Conservation (phyloP, 2,113 vertebrate species). For the Pelecanoides urinatrix region DNA sequence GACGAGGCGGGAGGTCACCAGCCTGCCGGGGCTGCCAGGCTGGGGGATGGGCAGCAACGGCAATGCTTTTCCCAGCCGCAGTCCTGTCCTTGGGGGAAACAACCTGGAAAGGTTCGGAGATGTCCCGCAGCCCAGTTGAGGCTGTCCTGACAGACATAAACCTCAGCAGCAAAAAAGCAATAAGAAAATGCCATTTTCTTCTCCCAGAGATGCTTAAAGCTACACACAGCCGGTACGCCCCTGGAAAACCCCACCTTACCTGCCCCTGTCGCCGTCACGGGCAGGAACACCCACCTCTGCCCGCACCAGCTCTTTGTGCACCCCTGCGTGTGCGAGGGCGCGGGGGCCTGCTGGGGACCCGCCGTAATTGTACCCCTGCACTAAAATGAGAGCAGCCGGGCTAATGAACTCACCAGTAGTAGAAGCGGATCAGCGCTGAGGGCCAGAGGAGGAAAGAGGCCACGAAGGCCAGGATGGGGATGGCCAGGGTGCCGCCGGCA, state of each 20-base stretch:
- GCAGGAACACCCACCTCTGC: not conserved
- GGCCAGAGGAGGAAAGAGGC: slow-evolving; percentile 87
- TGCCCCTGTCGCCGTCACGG: rapidly evolving
- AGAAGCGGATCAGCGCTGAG: slow-evolving; percentile 82
- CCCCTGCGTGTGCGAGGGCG: not conserved
- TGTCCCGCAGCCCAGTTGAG: not conserved
- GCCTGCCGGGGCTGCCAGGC: not conserved
- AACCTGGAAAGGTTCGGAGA: not conserved
- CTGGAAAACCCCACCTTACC: not conserved
- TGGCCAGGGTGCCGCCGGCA: slow-evolving; percentile 79
- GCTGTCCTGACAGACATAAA: not conserved
- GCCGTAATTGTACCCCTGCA: not conserved
- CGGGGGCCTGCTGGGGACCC: no score
- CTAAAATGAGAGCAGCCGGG: rapidly evolving
- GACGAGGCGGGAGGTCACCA: not conserved
- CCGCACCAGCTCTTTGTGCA: not conserved
- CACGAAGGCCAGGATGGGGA: slow-evolving; percentile 85
- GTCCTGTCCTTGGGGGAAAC: not conserved
- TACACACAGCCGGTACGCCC: not conserved
- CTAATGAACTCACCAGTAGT: slow-evolving; percentile 85
- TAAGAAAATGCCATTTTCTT: not conserved
- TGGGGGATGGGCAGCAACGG: rapidly evolving
- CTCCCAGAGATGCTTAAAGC: not conserved
- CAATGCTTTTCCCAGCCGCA: not conserved
- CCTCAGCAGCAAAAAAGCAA: not conserved